Base-by-base conservation (phyloP, 2,797 vertebrate species). In the Alectoris magna region DNA sequence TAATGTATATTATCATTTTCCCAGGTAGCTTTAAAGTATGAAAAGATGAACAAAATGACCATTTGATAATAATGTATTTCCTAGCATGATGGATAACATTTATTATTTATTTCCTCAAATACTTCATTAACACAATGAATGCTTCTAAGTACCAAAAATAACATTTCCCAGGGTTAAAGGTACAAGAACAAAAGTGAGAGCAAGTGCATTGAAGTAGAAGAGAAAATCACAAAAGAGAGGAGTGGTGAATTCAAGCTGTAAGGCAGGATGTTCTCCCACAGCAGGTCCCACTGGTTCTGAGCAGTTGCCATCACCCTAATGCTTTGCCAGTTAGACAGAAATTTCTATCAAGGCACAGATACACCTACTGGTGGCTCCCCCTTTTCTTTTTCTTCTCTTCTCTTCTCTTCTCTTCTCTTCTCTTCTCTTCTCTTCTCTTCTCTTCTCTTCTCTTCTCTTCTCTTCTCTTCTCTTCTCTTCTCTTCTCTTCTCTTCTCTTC, bases 1-100 rank as follows among this genome's bases (percentile, higher is more conserved):
- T 84, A 77, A 92, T 74, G 87, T 55, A 75, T 84, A 81, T 70
- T 66, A 64, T 88, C 62, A 87, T 87, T 69, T 73, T 95, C 55
- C 41, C 75, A 85, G 34, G 41, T 85, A 62, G 84, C 39, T 91
- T 94, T 87, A 44, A 87, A 83, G 24, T 91, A 53, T 74, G 29
- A 88, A 60, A 93, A 85, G 34, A 74, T 75, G 95, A 95, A 87
- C 64, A 94, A 92, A 93, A 44, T 66, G 77, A 60, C 59, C 51
- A 3, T 75, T 90, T 91, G 9, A 6, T 94, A 63, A 34, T 72
- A 90, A 26, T 46, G 53, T 44, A 43, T 9, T 55, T 77, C n/a
- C 62, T 89, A 79, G 60, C 39, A 23, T 75, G 43, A 91, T 51
- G 24, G 53, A 78, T 83, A 74, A 76, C 67, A 81, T 90, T 84